Evolutionary conservation across 2,888 invertebrate species (phyloP).

Genomic region (Nemoura dubitans): DNA sequence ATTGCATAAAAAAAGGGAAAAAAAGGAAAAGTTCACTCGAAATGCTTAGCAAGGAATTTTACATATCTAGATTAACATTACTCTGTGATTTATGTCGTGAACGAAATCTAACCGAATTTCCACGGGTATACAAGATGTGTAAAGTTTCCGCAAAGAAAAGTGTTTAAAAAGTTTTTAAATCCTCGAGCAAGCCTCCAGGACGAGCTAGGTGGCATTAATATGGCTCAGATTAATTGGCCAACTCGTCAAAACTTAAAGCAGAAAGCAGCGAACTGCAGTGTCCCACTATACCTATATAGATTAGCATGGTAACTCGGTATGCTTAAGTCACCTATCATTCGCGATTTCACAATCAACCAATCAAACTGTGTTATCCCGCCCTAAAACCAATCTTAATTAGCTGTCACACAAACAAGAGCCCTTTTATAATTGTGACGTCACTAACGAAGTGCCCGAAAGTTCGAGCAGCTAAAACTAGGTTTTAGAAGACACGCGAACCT

Average conservation of each 20-base stretch:
- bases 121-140: neutral
- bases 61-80: slow-evolving; percentile 29
- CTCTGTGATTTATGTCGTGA: slow-evolving; percentile 14
- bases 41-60: slow-evolving; percentile 26
- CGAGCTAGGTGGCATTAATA: slow-evolving; percentile 13
- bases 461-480: no score
- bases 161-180: slow-evolving; percentile 13
- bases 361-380: no score
- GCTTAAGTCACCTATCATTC: no score
- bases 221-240: slow-evolving; percentile 10
- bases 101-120: neutral
- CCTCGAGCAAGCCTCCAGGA: neutral
- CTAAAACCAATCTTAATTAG: no score
- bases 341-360: no score
- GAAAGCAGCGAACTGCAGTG: neutral
- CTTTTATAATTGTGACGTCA: no score
- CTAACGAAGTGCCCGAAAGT: no score
- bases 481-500: no score
- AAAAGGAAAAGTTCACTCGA: neutral
- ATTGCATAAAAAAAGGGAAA: neutral
- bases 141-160: slow-evolving; percentile 15
- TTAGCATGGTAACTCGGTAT: no score
- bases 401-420: no score
- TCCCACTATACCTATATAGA: no score
- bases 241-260: slow-evolving; percentile 14